phyloP scores from a whole-genome alignment of 2,113 vertebrate species.

The Stegostoma tigrinum region DNA sequence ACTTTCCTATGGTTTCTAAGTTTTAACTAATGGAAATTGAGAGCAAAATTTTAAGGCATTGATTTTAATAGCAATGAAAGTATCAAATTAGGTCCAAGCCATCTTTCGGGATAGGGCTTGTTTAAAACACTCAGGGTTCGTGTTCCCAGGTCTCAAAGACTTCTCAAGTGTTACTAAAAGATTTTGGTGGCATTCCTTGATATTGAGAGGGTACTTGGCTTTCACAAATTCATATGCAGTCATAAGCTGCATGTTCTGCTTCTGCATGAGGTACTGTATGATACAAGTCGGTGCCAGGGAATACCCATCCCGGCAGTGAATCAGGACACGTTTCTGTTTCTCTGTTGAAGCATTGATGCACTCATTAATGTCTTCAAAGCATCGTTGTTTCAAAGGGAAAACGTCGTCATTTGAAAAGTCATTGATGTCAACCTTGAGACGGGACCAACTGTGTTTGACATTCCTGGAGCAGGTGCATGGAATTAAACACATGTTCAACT shows the following conservation, averaged over 20 bases:
- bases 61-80: neutral
- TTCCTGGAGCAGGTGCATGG: constrained; percentile 60
- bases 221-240: constrained; percentile 63
- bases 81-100: constrained; percentile 58
- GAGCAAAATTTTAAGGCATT: constrained; percentile 32
- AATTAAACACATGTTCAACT: constrained; percentile 53
- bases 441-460: constrained; percentile 64
- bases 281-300: constrained; percentile 61
- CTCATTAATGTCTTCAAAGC: constrained; percentile 65
- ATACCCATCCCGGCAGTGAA: constrained; percentile 67
- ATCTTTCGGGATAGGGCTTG: constrained; percentile 63
- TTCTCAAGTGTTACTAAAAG: constrained; percentile 64
- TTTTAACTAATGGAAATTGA: neutral
- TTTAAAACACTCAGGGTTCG: constrained; percentile 58
- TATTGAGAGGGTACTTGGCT: constrained; percentile 61
- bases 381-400: constrained; percentile 52
- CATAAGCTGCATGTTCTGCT: constrained; percentile 64
- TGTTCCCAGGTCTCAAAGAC: constrained; percentile 55
- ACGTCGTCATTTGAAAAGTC: constrained; percentile 47
- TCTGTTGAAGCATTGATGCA: constrained; percentile 60
- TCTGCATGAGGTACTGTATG: constrained; percentile 68
- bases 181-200: constrained; percentile 62
- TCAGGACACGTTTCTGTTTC: constrained; percentile 63
- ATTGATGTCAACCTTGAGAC: constrained; percentile 61
- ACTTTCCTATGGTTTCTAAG: neutral